phyloP scores from a whole-genome alignment of 2,888 invertebrate genomes.

The Teinopalpus imperialis region DNA sequence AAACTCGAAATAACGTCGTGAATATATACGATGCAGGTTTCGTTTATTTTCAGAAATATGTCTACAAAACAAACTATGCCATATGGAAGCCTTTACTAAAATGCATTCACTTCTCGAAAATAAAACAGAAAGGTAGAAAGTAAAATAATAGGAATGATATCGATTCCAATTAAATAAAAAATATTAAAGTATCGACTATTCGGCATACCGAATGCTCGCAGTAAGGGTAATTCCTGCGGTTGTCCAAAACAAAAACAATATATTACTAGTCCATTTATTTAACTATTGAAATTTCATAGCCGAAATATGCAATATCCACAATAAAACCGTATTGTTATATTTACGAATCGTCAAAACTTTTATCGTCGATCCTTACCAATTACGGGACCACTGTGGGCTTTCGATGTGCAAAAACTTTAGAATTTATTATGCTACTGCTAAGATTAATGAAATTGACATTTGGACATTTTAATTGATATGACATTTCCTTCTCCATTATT shows the following conservation, averaged over 20 bases:
- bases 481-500: no score
- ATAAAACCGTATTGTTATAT: conserved; percentile 3
- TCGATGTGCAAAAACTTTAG: background rate
- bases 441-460: background rate
- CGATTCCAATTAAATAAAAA: no score
- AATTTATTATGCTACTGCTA: background rate
- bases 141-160: no score
- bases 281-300: background rate
- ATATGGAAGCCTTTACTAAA: background rate
- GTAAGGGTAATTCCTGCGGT: background rate
- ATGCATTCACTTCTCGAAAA: no score
- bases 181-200: no score
- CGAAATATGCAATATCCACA: background rate
- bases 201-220: background rate
- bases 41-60: background rate
- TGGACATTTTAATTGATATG: background rate
- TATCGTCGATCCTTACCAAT: background rate
- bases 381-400: background rate
- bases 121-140: no score
- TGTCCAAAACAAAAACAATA: background rate
- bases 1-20: no score
- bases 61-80: background rate
- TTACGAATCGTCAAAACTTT: background rate
- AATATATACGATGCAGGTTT: no score
- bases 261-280: background rate